A percentile compares a stretch with the other conserved stretches of the same genome.
Conservation (phyloP, 2,888 invertebrate genomes). For the Tetropium fuscum region DNA sequence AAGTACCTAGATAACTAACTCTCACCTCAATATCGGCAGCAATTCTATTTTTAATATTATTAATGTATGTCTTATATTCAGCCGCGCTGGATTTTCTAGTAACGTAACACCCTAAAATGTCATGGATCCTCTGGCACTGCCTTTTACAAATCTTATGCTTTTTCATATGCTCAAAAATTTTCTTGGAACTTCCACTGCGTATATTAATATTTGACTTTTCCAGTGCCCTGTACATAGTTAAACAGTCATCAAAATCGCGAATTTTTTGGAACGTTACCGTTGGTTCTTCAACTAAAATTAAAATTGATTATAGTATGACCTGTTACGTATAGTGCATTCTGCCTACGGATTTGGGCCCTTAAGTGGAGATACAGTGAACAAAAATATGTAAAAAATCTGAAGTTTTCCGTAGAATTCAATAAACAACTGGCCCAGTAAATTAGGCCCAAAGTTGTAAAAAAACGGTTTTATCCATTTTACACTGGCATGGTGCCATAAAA, state of each 20-base stretch:
- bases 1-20: no score
- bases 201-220: constrained; percentile 34
- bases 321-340: no score
- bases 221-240: constrained; percentile 42
- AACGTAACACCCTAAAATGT: constrained; percentile 50
- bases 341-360: no score
- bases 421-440: no score
- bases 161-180: constrained; percentile 43
- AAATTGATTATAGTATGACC: constrained; percentile 10
- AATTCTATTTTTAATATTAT: constrained; percentile 47
- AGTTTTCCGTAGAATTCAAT: no score
- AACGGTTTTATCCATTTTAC: no score
- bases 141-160: constrained; percentile 50
- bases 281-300: constrained; percentile 88
- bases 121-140: constrained; percentile 50
- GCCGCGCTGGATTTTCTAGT: constrained; percentile 36
- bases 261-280: constrained; percentile 90
- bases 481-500: no score
- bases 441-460: no score
- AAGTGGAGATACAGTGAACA: no score
- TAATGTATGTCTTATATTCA: constrained; percentile 39
- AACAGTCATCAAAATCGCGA: constrained; percentile 72
- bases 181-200: constrained; percentile 31
- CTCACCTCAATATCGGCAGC: constrained; percentile 43
- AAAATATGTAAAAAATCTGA: no score